A percentile compares a stretch with the other conserved stretches of the same genome.
Evolutionary conservation across 2,113 vertebrate species (phyloP).

Genomic region (Lampris incognitus): DNA sequence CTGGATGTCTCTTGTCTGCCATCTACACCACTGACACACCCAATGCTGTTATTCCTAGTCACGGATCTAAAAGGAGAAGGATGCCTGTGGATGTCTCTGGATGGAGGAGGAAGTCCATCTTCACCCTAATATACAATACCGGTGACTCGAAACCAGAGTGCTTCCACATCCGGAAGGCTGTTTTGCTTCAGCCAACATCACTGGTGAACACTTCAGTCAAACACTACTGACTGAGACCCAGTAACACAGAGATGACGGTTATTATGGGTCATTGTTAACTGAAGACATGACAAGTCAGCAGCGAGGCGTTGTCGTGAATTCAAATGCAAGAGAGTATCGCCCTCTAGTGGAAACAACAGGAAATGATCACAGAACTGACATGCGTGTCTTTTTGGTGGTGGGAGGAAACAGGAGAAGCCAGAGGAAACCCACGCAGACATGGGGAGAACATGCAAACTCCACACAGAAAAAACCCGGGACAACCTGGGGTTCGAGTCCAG

Average conservation of each 20-base stretch:
- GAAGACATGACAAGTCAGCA: neutral
- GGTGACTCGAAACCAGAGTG: too few species aligned
- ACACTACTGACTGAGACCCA: too few species aligned
- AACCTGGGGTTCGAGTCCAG: too few species aligned
- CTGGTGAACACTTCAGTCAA: too few species aligned
- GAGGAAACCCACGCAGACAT: too few species aligned
- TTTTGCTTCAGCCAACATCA: too few species aligned
- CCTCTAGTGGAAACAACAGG: conserved; percentile 69
- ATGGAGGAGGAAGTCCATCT: neutral
- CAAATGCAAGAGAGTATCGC: conserved; percentile 49
- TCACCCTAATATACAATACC: too few species aligned
- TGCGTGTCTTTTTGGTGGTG: neutral
- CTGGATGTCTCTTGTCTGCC: conserved; percentile 15
- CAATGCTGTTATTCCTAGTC: neutral
- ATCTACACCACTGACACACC: conserved; percentile 34
- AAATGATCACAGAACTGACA: conserved; percentile 2
- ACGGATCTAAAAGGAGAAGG: neutral
- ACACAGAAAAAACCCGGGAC: too few species aligned
- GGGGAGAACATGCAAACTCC: too few species aligned
- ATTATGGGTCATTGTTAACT: neutral
- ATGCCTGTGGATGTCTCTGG: neutral
- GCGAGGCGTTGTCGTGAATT: neutral
- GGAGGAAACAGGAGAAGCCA: neutral
- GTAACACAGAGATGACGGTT: neutral
- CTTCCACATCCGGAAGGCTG: too few species aligned